Evolutionary conservation across 2,113 vertebrate species (phyloP).

Genomic region (Okapia johnstoni): DNA sequence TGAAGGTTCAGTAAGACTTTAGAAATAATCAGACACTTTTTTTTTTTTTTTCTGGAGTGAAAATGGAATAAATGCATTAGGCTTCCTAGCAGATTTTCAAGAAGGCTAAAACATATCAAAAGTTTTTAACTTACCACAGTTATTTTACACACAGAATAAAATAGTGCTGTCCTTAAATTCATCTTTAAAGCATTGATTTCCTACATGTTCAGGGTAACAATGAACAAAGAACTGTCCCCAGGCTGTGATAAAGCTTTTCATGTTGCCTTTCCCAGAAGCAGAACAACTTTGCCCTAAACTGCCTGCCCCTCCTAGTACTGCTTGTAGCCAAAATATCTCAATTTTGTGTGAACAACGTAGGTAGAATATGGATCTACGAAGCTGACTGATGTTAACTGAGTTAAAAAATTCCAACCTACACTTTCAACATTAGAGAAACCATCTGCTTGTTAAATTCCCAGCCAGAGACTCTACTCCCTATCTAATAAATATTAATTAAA

Average conservation of each 20-base stretch:
- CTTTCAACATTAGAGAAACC: conserved; percentile 36
- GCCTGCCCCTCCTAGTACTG: background rate
- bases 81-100: background rate
- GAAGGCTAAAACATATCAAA: background rate
- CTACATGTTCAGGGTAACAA: background rate
- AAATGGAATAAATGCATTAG: background rate
- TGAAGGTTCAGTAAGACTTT: background rate
- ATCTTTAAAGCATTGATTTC: conserved; percentile 1
- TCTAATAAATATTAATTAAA: conserved; percentile 69
- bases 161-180: background rate
- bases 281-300: background rate
- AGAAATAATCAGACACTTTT: background rate
- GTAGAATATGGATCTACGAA: background rate
- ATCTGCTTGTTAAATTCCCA: conserved; percentile 61
- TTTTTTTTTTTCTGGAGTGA: background rate
- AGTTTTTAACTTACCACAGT: background rate
- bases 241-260: background rate
- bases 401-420: conserved; percentile 21
- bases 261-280: background rate
- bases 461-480: conserved; percentile 2
- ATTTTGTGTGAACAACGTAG: background rate
- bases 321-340: background rate
- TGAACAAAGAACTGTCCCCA: background rate
- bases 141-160: conserved; percentile 1
- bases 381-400: background rate